A percentile compares a stretch with the other conserved stretches of the same genome.
Conservation (phyloP, 2,113 vertebrate genomes). For the Condylura cristata region DNA sequence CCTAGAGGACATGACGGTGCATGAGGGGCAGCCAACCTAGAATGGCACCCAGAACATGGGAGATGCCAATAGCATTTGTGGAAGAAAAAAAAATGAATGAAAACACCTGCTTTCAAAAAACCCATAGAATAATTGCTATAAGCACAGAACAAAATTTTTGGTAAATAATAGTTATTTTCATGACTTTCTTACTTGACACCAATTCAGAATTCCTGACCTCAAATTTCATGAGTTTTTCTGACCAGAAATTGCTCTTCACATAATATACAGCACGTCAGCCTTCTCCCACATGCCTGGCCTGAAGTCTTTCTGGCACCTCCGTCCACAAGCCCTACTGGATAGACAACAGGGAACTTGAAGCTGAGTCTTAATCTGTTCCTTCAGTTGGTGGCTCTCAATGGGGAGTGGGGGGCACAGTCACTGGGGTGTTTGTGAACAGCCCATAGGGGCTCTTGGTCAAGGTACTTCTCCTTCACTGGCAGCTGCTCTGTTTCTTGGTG, state of each 20-base stretch:
- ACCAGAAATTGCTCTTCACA: not conserved
- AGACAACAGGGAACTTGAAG: not conserved
- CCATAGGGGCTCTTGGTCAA: not conserved
- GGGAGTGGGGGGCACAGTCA: not conserved
- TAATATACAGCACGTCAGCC: not conserved
- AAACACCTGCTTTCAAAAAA: not conserved
- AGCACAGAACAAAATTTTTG: not conserved
- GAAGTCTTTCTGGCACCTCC: not conserved
- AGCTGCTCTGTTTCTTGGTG: not conserved
- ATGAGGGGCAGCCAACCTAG: not conserved
- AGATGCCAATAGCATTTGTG: not conserved
- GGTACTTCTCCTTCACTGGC: not conserved
- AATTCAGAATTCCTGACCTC: not conserved
- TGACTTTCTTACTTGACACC: not conserved
- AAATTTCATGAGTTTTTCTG: not conserved
- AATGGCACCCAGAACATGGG: not conserved
- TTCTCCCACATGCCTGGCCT: not conserved
- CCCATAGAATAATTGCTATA: not conserved
- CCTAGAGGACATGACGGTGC: rapidly evolving
- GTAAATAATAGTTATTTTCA: not conserved
- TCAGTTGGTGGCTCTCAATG: not conserved
- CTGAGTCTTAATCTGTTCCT: not conserved
- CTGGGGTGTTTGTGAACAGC: not conserved
- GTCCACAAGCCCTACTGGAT: not conserved
- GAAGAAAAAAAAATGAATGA: not conserved